A percentile compares a stretch with the other conserved stretches of the same genome.
phyloP scores from a whole-genome alignment of 2,797 vertebrate genomes.

The Etheostoma perlongum region DNA sequence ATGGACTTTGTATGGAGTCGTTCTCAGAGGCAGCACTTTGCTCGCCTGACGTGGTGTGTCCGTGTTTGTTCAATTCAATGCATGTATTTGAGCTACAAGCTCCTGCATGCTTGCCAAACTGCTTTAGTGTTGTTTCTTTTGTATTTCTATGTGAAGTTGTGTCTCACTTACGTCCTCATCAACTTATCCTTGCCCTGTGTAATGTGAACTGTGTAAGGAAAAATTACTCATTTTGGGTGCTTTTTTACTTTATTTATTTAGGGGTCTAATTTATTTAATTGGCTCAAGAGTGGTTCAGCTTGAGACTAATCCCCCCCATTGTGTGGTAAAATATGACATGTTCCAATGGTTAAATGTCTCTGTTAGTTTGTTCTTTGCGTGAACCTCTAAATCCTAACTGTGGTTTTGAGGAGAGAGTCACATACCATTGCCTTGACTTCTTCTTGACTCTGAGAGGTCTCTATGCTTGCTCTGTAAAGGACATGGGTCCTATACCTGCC shows the following conservation, averaged over 20 bases:
- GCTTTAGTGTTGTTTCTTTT: constrained; percentile 88
- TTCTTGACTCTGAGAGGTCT: constrained; percentile 91
- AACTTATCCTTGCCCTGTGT: constrained; percentile 83
- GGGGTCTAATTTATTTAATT: constrained; percentile 79
- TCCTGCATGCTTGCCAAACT: constrained; percentile 89
- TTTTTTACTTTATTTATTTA: constrained; percentile 84
- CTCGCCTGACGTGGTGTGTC: constrained; percentile 87
- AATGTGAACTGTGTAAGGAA: constrained; percentile 85
- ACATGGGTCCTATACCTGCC: constrained; percentile 90
- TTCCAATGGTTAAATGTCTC: constrained; percentile 85
- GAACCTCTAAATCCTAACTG: constrained; percentile 88
- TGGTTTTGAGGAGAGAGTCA: constrained; percentile 91
- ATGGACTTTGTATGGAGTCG: constrained; percentile 85
- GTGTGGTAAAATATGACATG: constrained; percentile 84
- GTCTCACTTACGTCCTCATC: constrained; percentile 84
- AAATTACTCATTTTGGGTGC: constrained; percentile 84
- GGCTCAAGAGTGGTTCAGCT: constrained; percentile 78
- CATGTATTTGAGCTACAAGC: constrained; percentile 88
- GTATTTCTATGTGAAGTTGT: constrained; percentile 86
- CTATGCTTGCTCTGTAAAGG: constrained; percentile 91
- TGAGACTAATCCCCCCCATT: constrained; percentile 73
- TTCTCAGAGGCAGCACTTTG: constrained; percentile 84
- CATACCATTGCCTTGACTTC: constrained; percentile 98
- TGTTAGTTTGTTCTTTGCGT: constrained; percentile 89
- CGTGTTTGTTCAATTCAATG: constrained; percentile 89